A percentile compares a stretch with the other conserved stretches of the same genome.
Conservation (phyloP, 2,113 vertebrate genomes). For the Apus apus region DNA sequence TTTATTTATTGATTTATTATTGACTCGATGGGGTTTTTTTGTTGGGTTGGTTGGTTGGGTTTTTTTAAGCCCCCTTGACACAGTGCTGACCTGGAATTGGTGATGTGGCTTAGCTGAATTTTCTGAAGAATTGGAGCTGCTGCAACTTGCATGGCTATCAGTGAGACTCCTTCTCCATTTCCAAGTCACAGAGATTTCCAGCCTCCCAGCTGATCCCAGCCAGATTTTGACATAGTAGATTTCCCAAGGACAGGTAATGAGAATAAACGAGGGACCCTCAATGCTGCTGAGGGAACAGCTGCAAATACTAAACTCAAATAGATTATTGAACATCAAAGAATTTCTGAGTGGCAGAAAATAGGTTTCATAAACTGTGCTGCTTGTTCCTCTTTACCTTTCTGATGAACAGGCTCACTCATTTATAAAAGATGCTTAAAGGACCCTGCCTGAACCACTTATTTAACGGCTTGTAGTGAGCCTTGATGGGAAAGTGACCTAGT, state of each 20-base stretch:
- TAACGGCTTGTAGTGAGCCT: slow-evolving; percentile 17
- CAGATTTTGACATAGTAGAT: not conserved
- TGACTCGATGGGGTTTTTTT: not conserved
- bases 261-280: not conserved
- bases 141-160: not conserved
- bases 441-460: slow-evolving; percentile 9
- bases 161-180: not conserved
- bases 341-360: slow-evolving; percentile 27
- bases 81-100: not conserved
- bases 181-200: not conserved
- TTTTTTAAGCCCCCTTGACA: not conserved
- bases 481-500: slow-evolving; percentile 70
- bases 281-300: slow-evolving; percentile 9
- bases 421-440: slow-evolving; percentile 8
- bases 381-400: not conserved
- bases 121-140: not conserved
- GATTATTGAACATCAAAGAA: not conserved
- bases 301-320: not conserved
- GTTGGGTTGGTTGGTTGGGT: accelerated
- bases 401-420: not conserved
- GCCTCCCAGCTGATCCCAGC: not conserved
- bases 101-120: not conserved
- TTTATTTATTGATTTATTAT: not conserved
- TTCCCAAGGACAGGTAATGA: not conserved
- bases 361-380: not conserved